Evolutionary conservation across 2,888 invertebrate genomes (phyloP).

Genomic region (Ochlodes sylvanus): DNA sequence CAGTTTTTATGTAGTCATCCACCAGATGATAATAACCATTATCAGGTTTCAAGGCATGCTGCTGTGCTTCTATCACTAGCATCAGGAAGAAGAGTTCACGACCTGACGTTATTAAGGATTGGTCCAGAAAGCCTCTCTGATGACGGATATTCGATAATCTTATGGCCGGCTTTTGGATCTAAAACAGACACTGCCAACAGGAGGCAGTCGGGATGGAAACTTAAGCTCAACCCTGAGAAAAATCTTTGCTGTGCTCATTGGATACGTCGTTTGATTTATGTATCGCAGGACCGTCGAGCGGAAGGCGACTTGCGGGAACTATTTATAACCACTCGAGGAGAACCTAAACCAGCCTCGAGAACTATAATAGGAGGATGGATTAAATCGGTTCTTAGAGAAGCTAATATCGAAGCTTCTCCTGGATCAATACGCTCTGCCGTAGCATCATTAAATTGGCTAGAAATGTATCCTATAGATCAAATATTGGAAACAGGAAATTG

Average conservation of each 20-base stretch:
- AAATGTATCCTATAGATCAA: constrained; percentile 39
- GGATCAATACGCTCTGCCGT: constrained; percentile 37
- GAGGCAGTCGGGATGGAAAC: constrained; percentile 35
- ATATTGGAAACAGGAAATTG: constrained; percentile 37
- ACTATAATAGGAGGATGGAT: constrained; percentile 34
- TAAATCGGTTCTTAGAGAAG: constrained; percentile 26
- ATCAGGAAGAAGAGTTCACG: constrained; percentile 31
- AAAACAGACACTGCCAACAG: neutral
- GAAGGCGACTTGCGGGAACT: neutral
- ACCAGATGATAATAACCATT: constrained; percentile 11
- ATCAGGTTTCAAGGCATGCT: constrained; percentile 23
- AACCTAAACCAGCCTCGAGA: constrained; percentile 21
- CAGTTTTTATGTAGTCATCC: neutral
- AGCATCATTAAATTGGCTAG: constrained; percentile 38
- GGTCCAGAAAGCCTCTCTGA: constrained; percentile 5
- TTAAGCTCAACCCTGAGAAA: constrained; percentile 17
- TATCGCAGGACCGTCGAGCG: neutral
- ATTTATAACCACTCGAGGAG: constrained; percentile 27
- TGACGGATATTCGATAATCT: neutral
- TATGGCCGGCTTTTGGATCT: constrained; percentile 30
- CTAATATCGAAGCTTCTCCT: constrained; percentile 26
- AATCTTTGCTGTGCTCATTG: constrained; percentile 23
- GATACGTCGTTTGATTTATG: constrained; percentile 2
- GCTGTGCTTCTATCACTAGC: constrained; percentile 18
- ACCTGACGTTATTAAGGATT: constrained; percentile 28